A percentile compares a stretch with the other conserved stretches of the same genome.
Conservation (phyloP, 2,888 invertebrate genomes). For the Neoitamus cyanurus region DNA sequence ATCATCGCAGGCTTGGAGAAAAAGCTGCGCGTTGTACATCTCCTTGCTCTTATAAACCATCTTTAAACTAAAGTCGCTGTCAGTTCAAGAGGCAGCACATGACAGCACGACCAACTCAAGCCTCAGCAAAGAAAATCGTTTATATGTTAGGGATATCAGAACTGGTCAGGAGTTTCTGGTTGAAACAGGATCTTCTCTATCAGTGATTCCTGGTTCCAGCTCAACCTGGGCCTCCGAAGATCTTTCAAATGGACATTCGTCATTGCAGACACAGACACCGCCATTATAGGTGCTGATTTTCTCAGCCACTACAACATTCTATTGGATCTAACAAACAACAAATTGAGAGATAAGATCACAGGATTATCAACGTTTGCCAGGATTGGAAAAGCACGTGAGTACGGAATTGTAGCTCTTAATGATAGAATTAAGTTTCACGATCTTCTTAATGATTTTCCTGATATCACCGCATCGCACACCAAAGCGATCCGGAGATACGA, state of each 20-base stretch:
- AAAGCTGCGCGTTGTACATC: background rate
- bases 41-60: background rate
- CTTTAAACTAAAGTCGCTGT: constrained; percentile 11
- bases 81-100: constrained; percentile 12
- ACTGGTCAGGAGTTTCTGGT: background rate
- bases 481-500: background rate
- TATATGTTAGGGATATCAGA: background rate
- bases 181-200: background rate
- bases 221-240: background rate
- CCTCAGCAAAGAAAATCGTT: background rate
- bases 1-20: constrained; percentile 11
- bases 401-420: background rate
- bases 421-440: background rate
- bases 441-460: background rate
- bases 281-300: constrained; percentile 47
- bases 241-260: constrained; percentile 4
- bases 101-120: background rate
- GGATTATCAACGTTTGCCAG: background rate
- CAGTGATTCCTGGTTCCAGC: background rate
- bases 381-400: background rate
- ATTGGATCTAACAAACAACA: constrained; percentile 25
- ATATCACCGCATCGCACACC: background rate
- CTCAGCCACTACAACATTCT: constrained; percentile 34
- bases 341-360: background rate
- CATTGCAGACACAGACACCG: background rate